Base-by-base conservation (phyloP, 2,888 invertebrate species). In the Mythimna albipuncta region DNA sequence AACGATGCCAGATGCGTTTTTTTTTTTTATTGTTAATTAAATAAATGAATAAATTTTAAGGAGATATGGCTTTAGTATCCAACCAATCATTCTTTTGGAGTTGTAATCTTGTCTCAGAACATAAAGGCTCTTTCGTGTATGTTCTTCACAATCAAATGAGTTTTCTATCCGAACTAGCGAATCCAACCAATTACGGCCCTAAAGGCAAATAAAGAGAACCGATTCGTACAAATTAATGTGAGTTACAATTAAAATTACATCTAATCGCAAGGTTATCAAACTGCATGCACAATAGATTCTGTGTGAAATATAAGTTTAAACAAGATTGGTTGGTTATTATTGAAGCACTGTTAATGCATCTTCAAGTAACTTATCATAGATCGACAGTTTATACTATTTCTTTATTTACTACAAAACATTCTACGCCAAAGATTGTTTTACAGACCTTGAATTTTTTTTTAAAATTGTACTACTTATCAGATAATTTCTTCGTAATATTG, bases 251-350 rank as follows among this genome's bases (percentile, higher is more conserved):
- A 57, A 71, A 72, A 3, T 61, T 44, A 55, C 41, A 52, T 64
- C 11, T 64, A 62, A 58, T 55, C 13, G 26, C 67, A 77, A 77
- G 78, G 66, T 58, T 69, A 61, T 67, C 44, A 55, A 66, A 72
- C 58, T 65, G 73, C 67, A 69, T 47, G 72, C 26, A 58, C 63
- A 69, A 59, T 81, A 69, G 52, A 55, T 75, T 64, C 59, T 66
- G 41, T 64, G 38, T 38, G 69, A 35, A 44, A 47, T 47, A 9
- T 26, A 19, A 35, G 19, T 41, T 62, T 52, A 21, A 47, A 63
- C 11, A 26, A 54, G 35, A 19, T 19, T 52, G 11, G 13, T 19
- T 52, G 11, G 13, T 38, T 7, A 9, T 19, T 19, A 32, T 10
- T 54, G 6, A 16, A 7, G 10, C 55, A 55, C 10, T n/a, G 9